Base-by-base conservation (phyloP, 2,797 vertebrate species). In the Tenualosa ilisha region DNA sequence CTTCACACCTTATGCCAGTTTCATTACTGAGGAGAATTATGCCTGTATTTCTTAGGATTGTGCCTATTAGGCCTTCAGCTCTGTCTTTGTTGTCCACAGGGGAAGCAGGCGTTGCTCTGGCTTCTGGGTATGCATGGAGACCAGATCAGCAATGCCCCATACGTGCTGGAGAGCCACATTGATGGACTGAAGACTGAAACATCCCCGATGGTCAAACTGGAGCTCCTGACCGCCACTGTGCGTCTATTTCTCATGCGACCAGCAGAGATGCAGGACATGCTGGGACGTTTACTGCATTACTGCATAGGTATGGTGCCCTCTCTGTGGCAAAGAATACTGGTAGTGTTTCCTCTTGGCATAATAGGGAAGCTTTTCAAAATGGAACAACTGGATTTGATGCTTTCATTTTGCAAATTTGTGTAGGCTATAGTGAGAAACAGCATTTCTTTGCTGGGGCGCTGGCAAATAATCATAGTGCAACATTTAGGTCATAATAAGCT, bases 51-150 rank as follows among this genome's bases (percentile, higher is more conserved):
- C 3, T 61, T 22, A 6, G 20, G 22, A 6, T 24, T 31, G 3
- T 13, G 13, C 13, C 31, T 37, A 26, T 68, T 68, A 26, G 7
- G 26, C 13, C 7, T 68, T 3, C 31, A 13, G 15, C 8, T n/a
- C 61, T 26, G 59, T 75, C 12, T 24, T 15, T 53, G 6, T 20
- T 79, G 22, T 82, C 7, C 56, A 12, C 65, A 99, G 98, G 98
- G 98, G 83, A 97, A 97, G 83, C 97, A 97, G 89, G 97, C 98
- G 0, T 91, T 99, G 89, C 93, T 99, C 86, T 99, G 98, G 98
- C 93, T 99, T 4, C 93, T 99, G 84, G 97, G 98, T 0, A 89
- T 95, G 0, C 97, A 98, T 0, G 97, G 97, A 3, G 96, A 97
- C 81, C 93, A 90, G 81, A 93, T 99, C 46, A 93, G 95, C 0